Percentiles rank a stretch among this genome's conserved stretches.
phyloP scores from a whole-genome alignment of 2,797 vertebrate genomes.

The Anabacerthia variegaticeps region DNA sequence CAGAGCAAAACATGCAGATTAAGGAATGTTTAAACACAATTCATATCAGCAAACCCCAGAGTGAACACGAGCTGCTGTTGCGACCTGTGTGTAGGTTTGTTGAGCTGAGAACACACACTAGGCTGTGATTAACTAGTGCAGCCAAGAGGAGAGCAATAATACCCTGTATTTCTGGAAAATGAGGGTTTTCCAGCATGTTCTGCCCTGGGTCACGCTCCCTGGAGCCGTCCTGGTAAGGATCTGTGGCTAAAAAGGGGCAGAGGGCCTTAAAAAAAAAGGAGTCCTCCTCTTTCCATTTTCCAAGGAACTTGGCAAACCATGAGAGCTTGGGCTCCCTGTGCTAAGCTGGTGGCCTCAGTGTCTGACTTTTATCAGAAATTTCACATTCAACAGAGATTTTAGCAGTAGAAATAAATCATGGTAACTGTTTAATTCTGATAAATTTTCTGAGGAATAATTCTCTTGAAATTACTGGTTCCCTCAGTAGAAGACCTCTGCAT shows the following conservation, averaged over 20 bases:
- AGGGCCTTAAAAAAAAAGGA: not conserved
- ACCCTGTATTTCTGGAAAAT: not conserved
- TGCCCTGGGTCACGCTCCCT: not conserved
- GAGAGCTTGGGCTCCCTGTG: not conserved
- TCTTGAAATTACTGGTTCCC: not conserved
- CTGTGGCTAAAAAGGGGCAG: not conserved
- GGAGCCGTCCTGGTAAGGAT: rapidly evolving
- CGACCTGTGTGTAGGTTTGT: not conserved
- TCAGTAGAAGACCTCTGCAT: not conserved
- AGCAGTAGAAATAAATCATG: not conserved
- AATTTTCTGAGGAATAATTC: not conserved
- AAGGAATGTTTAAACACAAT: not conserved
- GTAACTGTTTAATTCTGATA: not conserved
- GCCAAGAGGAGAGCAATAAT: not conserved
- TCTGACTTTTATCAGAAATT: not conserved
- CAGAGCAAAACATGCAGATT: not conserved
- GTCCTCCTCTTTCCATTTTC: not conserved
- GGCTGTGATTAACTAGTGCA: not conserved
- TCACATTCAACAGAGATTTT: not conserved
- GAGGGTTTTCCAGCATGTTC: not conserved
- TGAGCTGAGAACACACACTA: not conserved
- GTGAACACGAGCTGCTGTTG: not conserved
- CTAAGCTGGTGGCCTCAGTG: not conserved
- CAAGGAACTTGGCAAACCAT: not conserved
- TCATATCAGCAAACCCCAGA: not conserved